Evolutionary conservation across 2,797 vertebrate genomes (phyloP).

Genomic region (Anas bernieri): DNA sequence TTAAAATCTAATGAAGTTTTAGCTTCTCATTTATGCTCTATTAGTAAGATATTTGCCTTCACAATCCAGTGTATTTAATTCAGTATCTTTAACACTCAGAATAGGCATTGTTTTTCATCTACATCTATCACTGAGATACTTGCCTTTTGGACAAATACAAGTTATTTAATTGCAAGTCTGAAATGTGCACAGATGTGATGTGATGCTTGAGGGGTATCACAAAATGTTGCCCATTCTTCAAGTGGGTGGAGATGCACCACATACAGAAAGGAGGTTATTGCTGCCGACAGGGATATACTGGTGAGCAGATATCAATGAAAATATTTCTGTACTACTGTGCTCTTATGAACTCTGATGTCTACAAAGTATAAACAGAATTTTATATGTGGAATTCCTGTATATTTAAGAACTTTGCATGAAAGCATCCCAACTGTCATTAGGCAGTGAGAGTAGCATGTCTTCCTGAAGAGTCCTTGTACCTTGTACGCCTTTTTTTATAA

Average conservation of each 20-base stretch:
- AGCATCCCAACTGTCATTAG: background rate
- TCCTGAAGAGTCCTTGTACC: background rate
- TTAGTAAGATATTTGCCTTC: background rate
- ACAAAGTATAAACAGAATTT: background rate
- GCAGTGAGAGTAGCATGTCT: background rate
- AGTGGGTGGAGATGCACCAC: background rate
- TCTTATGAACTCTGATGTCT: background rate
- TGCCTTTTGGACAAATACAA: background rate
- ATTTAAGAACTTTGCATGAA: background rate
- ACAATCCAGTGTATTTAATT: background rate
- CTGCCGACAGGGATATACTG: background rate
- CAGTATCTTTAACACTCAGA: background rate
- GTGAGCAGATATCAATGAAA: background rate
- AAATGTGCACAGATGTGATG: background rate
- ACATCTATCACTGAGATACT: background rate
- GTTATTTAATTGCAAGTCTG: background rate
- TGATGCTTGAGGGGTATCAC: background rate
- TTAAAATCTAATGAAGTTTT: background rate
- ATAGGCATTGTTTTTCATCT: background rate
- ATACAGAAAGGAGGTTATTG: background rate
- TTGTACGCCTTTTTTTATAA: background rate
- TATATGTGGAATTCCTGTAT: background rate
- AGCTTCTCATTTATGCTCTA: background rate
- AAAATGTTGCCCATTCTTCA: background rate
- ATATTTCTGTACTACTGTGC: background rate